Percentiles rank a stretch among this genome's conserved stretches.
Evolutionary conservation across 2,888 invertebrate genomes (phyloP).

Genomic region (Meganola albula): DNA sequence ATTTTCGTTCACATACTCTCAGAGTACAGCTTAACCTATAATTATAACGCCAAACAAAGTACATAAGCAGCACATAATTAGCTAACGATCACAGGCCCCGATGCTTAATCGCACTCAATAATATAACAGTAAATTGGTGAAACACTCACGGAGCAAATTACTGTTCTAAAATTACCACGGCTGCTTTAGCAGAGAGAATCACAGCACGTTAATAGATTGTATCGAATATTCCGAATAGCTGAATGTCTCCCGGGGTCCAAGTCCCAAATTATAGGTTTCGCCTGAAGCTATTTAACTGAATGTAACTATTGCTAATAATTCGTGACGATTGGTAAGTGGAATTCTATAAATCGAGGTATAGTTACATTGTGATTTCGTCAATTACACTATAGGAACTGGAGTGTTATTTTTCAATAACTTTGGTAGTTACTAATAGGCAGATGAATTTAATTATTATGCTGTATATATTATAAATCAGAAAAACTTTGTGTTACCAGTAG

Average conservation of each 20-base stretch:
- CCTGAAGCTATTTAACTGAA: conserved; percentile 60
- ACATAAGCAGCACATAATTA: conserved; percentile 35
- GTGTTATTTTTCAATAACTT: too few species aligned
- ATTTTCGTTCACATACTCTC: conserved; percentile 8
- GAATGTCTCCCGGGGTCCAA: conserved; percentile 50
- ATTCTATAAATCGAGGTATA: conserved; percentile 43
- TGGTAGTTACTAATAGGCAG: too few species aligned
- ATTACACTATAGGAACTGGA: conserved; percentile 9
- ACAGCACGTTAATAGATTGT: conserved; percentile 56
- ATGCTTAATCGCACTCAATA: conserved; percentile 40
- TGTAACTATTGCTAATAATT: conserved; percentile 66
- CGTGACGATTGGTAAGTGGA: conserved; percentile 55
- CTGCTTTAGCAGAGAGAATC: conserved; percentile 37
- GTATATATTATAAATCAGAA: too few species aligned
- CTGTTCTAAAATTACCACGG: conserved; percentile 48
- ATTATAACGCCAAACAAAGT: conserved; percentile 24
- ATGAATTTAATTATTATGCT: too few species aligned
- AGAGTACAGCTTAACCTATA: conserved; percentile 13
- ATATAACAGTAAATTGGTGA: conserved; percentile 41
- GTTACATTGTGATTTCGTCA: too few species aligned
- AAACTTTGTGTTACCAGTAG: too few species aligned
- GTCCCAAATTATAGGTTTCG: conserved; percentile 68
- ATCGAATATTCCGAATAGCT: conserved; percentile 46
- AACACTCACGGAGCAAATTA: conserved; percentile 40
- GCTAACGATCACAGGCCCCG: conserved; percentile 38